Evolutionary conservation across 2,797 vertebrate species (phyloP), one percentile per base, ranked within the genome.

Genomic region (Thalassophryne amazonica): DNA sequence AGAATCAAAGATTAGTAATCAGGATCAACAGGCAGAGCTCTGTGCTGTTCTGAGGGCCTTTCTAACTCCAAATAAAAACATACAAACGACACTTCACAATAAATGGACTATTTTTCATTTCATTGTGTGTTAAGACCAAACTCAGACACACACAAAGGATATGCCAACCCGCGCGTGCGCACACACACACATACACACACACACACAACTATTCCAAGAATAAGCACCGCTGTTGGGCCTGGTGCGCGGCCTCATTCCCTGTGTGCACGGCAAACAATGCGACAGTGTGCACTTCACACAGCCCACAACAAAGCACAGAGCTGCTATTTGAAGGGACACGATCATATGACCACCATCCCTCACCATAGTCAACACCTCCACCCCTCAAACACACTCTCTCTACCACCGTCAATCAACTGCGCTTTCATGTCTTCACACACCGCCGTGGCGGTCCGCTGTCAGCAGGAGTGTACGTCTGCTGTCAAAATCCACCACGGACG

Each of bases 221-320:
- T 82, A 79, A 83, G 70, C 55, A 59, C 57, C 60, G 69, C 22
- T 73, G 69, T 74, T 53, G 43, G 71, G 66, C 61, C 56, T 68
- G 57, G 31, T 75, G 70, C 57, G 78, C 77, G 77, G 79, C 79
- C 78, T 84, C 69, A 69, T 79, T 64, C 70, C 78, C 69, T 32
- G 69, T 79, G 81, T 69, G 46, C 53, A 30, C 64, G 31, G 27
- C 33, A 73, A 71, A 87, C 86, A 87, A 86, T 86, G 80, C 74
- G 65, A 83, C 83, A 84, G 85, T 88, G 86, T 88, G 83, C 72
- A 28, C 47, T 46, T 72, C 72, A 78, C 73, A 80, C 74, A 81
- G 76, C 81, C 63, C 76, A 72, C 80, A 84, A 85, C 84, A 86
- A 81, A 84, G 82, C 78, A 87, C 84, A 81, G 80, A 81, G 77